These are phyloP conservation scores for Toxostoma redivivum DNA, from an alignment of 2,113 vertebrate genomes.

Conservation along the genomic window DNA sequence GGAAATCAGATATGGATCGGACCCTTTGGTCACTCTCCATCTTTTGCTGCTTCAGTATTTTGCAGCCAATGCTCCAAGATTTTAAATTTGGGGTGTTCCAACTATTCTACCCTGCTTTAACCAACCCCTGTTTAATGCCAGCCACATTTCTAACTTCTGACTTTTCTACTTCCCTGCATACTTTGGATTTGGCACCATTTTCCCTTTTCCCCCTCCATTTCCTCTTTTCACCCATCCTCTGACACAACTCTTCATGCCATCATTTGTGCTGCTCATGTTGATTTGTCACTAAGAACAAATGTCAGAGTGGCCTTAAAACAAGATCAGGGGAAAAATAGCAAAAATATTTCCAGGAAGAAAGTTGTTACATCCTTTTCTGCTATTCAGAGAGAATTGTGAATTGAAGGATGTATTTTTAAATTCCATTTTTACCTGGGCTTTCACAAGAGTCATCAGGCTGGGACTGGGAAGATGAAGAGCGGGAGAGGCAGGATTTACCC, in stretches of 20 bases:
- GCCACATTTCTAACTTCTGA: background rate
- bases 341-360: background rate
- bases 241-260: background rate
- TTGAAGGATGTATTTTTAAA: background rate
- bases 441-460: background rate
- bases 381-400: background rate
- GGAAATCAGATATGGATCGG: background rate
- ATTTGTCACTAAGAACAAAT: background rate
- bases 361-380: background rate
- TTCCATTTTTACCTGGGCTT: constrained; percentile 27
- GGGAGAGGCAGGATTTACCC: constrained; percentile 9
- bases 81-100: background rate
- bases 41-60: background rate
- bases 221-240: background rate
- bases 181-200: background rate
- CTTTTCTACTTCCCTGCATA: background rate
- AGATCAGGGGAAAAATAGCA: rapidly evolving
- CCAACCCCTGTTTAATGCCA: background rate
- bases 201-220: background rate
- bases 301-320: background rate
- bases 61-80: background rate
- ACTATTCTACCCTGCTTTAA: background rate
- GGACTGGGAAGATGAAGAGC: constrained; percentile 18
- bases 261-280: background rate
- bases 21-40: background rate